Conservation (phyloP, 92 coral and sea anemone genomes). For the Siderastrea radians region DNA sequence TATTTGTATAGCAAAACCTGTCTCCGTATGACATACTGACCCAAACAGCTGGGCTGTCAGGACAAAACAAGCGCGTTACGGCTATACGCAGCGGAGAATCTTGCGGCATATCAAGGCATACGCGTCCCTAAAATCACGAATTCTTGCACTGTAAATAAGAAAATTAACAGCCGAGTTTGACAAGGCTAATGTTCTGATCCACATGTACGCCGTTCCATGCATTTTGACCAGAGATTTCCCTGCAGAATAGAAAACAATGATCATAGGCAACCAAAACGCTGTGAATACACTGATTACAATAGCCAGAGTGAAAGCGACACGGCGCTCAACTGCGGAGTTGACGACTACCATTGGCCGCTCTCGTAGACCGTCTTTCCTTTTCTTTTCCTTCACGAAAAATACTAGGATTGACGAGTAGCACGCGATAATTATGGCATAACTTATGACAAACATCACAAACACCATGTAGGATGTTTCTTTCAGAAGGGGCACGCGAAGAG, state of each 20-base stretch:
- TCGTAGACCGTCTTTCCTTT: neutral
- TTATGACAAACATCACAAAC: conserved; percentile 10
- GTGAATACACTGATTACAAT: conserved; percentile 49
- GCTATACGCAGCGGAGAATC: conserved; percentile 1
- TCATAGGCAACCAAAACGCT: conserved; percentile 54
- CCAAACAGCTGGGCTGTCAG: too few relatives aligned
- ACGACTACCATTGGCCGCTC: neutral
- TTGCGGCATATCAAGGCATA: conserved; percentile 33
- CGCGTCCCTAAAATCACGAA: conserved; percentile 53
- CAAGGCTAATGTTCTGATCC: conserved; percentile 65
- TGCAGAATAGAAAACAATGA: conserved; percentile 38
- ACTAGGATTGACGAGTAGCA: conserved; percentile 31
- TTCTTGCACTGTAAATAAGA: conserved; percentile 60
- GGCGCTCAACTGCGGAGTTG: conserved; percentile 44
- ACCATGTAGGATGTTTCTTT: conserved; percentile 2
- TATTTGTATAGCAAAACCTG: too few relatives aligned
- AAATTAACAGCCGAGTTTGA: conserved; percentile 70
- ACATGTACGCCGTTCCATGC: conserved; percentile 64
- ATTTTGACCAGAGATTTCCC: conserved; percentile 51
- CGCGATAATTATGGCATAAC: conserved; percentile 26
- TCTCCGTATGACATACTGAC: too few relatives aligned
- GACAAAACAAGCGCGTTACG: neutral
- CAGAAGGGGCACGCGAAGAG: conserved; percentile 19
- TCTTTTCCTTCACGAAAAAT: conserved; percentile 25
- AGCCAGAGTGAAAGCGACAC: conserved; percentile 60